Percentiles rank a stretch among this genome's conserved stretches.
phyloP scores from a whole-genome alignment of 1,140 invertebrate genomes.

The Euborellia annulipes region DNA sequence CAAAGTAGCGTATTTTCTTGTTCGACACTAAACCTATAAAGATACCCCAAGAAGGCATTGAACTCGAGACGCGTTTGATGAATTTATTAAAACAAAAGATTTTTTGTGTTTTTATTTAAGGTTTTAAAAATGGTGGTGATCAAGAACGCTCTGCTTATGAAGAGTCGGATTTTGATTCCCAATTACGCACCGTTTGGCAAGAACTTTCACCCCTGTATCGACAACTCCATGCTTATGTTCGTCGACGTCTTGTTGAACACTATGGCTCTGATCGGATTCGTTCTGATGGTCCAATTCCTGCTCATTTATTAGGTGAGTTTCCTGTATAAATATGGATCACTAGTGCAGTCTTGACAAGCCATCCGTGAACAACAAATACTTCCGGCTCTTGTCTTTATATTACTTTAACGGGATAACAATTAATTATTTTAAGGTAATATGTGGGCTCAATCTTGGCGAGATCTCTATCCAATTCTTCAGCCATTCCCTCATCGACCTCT shows the following conservation, averaged over 20 bases:
- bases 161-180: constrained; percentile 46
- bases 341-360: too few relatives aligned
- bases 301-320: constrained; percentile 48
- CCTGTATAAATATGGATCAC: neutral
- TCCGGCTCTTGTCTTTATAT: too few relatives aligned
- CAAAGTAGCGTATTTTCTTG: too few relatives aligned
- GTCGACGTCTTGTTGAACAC: constrained; percentile 46
- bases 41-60: too few relatives aligned
- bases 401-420: too few relatives aligned
- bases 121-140: constrained; percentile 59
- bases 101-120: too few relatives aligned
- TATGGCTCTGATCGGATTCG: constrained; percentile 47
- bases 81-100: too few relatives aligned
- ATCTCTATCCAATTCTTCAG: constrained; percentile 57
- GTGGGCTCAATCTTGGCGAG: constrained; percentile 73
- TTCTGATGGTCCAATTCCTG: constrained; percentile 56
- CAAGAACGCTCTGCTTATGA: constrained; percentile 56
- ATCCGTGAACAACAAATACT: too few relatives aligned
- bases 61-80: too few relatives aligned
- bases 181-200: constrained; percentile 51
- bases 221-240: constrained; percentile 72
- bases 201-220: constrained; percentile 64
- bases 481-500: constrained; percentile 56
- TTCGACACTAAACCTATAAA: too few relatives aligned
- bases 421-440: constrained; percentile 38